These are phyloP conservation scores for Maniola jurtina DNA, from an alignment of 1,140 invertebrate genomes.

Conservation along the genomic window DNA sequence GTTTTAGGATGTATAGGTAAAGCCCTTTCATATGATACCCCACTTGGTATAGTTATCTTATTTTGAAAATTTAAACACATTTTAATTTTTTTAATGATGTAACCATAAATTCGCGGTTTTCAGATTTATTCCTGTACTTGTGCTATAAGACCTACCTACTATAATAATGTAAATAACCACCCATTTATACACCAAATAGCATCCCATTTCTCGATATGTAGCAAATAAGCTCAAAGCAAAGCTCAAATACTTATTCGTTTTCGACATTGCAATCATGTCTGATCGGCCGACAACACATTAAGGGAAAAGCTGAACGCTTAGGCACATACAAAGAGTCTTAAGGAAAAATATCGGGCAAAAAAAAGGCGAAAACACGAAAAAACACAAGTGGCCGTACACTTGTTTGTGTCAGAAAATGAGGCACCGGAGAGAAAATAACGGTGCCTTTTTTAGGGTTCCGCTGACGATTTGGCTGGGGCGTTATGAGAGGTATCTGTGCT, in stretches of 20 bases:
- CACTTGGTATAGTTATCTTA: too few relatives aligned
- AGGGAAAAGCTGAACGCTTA: slow-evolving; percentile 26
- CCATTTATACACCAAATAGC: too few relatives aligned
- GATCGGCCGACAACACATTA: slow-evolving; percentile 36
- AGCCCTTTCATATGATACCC: too few relatives aligned
- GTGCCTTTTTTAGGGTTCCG: slow-evolving; percentile 1
- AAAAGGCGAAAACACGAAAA: slow-evolving; percentile 35
- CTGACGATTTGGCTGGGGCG: not conserved
- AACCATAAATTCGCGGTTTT: too few relatives aligned
- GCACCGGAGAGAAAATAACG: slow-evolving; percentile 27
- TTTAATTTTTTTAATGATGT: too few relatives aligned
- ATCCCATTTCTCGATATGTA: too few relatives aligned
- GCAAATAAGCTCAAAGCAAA: slow-evolving; percentile 10
- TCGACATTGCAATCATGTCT: slow-evolving; percentile 31
- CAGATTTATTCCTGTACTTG: too few relatives aligned
- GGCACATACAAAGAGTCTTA: slow-evolving; percentile 27
- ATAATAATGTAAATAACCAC: too few relatives aligned
- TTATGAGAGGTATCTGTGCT: too few relatives aligned
- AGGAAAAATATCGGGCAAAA: slow-evolving; percentile 36
- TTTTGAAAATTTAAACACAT: too few relatives aligned
- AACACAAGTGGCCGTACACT: slow-evolving; percentile 36
- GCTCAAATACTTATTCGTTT: slow-evolving; percentile 7
- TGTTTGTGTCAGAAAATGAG: slow-evolving; percentile 43
- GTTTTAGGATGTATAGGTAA: too few relatives aligned
- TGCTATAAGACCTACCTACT: too few relatives aligned